These are phyloP conservation scores for Gastrophysa polygoni DNA, from an alignment of 2,888 invertebrate species.

Conservation along the genomic window DNA sequence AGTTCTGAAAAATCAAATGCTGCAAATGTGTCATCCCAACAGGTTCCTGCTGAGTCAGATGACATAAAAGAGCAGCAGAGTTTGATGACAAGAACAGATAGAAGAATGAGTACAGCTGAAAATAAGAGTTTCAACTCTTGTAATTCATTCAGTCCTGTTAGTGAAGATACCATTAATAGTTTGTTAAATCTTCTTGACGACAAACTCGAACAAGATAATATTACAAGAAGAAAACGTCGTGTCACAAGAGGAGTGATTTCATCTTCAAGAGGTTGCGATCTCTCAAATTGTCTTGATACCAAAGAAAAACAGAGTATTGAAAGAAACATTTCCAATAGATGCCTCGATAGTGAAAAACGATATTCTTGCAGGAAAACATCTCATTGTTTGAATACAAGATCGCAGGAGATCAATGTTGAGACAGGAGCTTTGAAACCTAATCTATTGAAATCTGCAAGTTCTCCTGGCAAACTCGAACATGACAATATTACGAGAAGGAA, in stretches of 20 bases:
- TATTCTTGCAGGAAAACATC: no score
- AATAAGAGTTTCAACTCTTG: slow-evolving; percentile 14
- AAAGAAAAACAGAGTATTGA: not conserved
- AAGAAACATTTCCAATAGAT: no score
- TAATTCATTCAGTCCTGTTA: slow-evolving; percentile 22
- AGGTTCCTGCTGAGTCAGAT: slow-evolving; percentile 4
- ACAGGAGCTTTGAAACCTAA: no score
- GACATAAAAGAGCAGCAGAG: not conserved
- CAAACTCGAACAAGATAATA: slow-evolving; percentile 6
- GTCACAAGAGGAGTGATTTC: no score
- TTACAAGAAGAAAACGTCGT: slow-evolving; percentile 7
- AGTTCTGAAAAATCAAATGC: slow-evolving; percentile 12
- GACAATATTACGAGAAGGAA: no score
- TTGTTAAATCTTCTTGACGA: slow-evolving; percentile 16
- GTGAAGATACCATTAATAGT: slow-evolving; percentile 14
- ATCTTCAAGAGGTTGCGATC: no score
- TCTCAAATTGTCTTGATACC: no score
- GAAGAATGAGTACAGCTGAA: not conserved
- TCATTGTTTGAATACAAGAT: no score
- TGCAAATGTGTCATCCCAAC: slow-evolving; percentile 22
- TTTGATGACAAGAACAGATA: not conserved
- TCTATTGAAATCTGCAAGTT: no score
- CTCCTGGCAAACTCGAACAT: no score
- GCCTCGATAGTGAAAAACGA: no score
- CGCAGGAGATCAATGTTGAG: no score